Evolutionary conservation across 1,140 invertebrate genomes (phyloP), one percentile per base, ranked within the genome.

Genomic region (Brachystomella parvula): DNA sequence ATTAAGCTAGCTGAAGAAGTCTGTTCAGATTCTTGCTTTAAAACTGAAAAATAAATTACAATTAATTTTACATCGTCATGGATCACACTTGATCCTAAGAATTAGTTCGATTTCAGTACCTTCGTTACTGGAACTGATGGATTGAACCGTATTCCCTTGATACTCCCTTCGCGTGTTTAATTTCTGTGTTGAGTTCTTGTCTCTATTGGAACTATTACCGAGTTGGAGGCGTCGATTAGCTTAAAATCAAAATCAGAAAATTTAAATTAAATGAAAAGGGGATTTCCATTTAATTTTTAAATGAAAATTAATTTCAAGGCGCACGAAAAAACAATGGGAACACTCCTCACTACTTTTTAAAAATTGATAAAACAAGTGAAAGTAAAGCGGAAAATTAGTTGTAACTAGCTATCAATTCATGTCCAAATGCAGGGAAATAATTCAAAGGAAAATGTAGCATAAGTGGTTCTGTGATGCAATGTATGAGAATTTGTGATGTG

Each of bases 141-240:
- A 2, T 29, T 62, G 26, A 12, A 62, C 44, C 21, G 60, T 2
- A 24, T 62, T 39, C 29, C 44, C 60, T 39, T 3, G 21, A 26
- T 44, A 62, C 2, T 62, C 60, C 44, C 60, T 3, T 47, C 60
- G 9, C 3, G 60, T 3, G 44, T 62, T 62, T 31, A 35, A 62
- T 62, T 26, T 62, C 24, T 19, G 9, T 26, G 57, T 3, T 29
- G 9, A 29, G 30, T 59, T 59, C 30, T 31, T 59, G 3, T 12
- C 26, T 59, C 12, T 59, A 21, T 29, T 59, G 2, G 57, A 59
- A 9, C 12, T 31, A 15, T 26, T 39, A 15, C 60, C 31, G 15
- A 62, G 30, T 29, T 62, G 60, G 12, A 62, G 33, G 3, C 60
- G 60, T 62, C 60, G 30, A 29, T 47, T 62, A n/a, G n/a, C n/a